Base-by-base conservation (phyloP, 2,113 vertebrate species). In the Xyrauchen texanus region DNA sequence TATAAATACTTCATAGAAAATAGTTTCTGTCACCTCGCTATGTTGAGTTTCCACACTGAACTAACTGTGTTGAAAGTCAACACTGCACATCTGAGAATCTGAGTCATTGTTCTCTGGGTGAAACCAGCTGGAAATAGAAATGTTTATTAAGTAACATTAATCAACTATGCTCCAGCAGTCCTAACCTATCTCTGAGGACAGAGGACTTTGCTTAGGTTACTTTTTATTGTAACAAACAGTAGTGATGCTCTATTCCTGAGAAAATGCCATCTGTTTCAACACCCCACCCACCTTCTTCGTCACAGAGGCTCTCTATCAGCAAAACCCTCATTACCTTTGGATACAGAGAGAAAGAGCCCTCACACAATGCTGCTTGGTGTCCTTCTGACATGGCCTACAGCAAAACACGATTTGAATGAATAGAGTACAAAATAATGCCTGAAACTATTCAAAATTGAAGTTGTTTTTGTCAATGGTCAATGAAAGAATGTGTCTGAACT, bases 241-340 rank as follows among this genome's bases (percentile, higher is more conserved):
- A 63, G 72, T 47, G 13, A 47, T 11, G 13, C 62, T 62, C 46
- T 74, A 49, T 74, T 49, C 5, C 16, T 51, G 58, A 42, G 16
- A 63, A 61, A 74, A 70, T 64, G 68, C 55, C 77, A 71, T 76
- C 72, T 74, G 72, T 74, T 63, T 74, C 16, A 74, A 47, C 9
- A 51, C 12, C 62, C 21, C 21, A 34, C 21, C 21, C 21, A 34
- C 21, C 21, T 34, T 34, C 21, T 34, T 34, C 21, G 21, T 34
- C 21, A 34, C 21, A 34, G 53, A 62, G 34, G 60, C 70, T 77
- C 66, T 66, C 49, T 45, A 79, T 79, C 77, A 79, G 61, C 77
- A 83, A 75, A 34, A n/a, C 68, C 58, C 58, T 49, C 16, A 58
- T 75, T 73, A 57, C n/a, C 45, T 61, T 49, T 61, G 52, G 75